Conservation (phyloP, 2,113 vertebrate genomes). For the Heloderma charlesbogerti region DNA sequence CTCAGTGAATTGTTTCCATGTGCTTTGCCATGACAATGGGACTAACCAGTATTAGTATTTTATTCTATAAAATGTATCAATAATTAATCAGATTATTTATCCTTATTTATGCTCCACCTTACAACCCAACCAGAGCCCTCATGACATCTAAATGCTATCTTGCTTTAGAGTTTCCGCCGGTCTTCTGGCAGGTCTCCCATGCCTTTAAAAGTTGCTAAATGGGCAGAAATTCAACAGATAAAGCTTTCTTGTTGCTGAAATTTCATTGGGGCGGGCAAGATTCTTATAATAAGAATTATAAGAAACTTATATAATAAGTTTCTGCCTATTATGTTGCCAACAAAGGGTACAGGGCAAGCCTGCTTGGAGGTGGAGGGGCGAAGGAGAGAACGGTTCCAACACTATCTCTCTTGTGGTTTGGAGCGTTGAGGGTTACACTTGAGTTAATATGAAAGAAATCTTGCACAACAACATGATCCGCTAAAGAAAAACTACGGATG, state of each 20-base stretch:
- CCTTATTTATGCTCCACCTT: not conserved
- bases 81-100: not conserved
- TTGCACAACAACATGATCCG: not conserved
- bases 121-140: not conserved
- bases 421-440: not conserved
- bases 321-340: not conserved
- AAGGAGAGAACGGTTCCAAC: not conserved
- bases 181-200: not conserved
- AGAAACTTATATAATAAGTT: not conserved
- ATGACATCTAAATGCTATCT: not conserved
- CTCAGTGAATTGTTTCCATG: not conserved
- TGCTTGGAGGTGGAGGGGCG: no score
- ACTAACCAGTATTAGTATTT: not conserved
- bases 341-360: not conserved
- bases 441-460: not conserved
- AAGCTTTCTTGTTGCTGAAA: not conserved
- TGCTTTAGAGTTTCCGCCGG: not conserved
- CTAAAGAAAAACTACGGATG: not conserved
- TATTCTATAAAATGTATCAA: not conserved
- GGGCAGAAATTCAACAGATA: not conserved
- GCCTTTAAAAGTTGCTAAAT: not conserved
- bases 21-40: not conserved
- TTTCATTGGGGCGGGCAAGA: not conserved
- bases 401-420: not conserved
- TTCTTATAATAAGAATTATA: not conserved